phyloP scores from a whole-genome alignment of 2,888 invertebrate species.

The Pyrrhia umbra region DNA sequence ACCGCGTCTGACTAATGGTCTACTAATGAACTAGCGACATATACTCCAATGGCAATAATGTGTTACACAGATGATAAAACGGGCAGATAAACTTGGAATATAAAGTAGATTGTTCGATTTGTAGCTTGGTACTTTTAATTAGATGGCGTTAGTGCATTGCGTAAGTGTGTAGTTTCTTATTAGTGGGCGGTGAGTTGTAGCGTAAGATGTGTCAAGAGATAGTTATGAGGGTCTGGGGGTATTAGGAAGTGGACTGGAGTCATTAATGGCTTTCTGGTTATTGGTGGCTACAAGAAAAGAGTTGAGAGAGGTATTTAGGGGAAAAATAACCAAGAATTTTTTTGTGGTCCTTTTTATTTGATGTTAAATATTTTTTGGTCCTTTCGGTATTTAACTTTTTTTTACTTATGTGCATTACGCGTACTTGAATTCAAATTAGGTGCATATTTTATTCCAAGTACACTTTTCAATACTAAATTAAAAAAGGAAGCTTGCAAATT shows the following conservation, averaged over 20 bases:
- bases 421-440: not conserved
- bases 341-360: not conserved
- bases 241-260: not conserved
- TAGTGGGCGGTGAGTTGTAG: slow-evolving; percentile 48
- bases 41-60: slow-evolving; percentile 60
- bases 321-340: not conserved
- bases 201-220: slow-evolving; percentile 23
- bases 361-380: not conserved
- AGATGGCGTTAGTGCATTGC: slow-evolving; percentile 42
- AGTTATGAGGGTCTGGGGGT: too few relatives aligned
- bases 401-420: not conserved
- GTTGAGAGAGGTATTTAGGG: not conserved
- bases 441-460: not conserved
- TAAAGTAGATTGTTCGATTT: slow-evolving; percentile 53
- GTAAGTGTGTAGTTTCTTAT: slow-evolving; percentile 27
- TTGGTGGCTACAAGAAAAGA: not conserved
- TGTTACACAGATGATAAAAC: slow-evolving; percentile 58
- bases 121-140: slow-evolving; percentile 48
- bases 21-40: slow-evolving; percentile 85
- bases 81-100: slow-evolving; percentile 49
- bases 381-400: not conserved
- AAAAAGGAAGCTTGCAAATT: slow-evolving; percentile 31
- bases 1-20: slow-evolving; percentile 79
- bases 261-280: slow-evolving; percentile 2
- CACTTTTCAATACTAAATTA: slow-evolving; percentile 30